These are phyloP conservation scores for Heliconius cydno DNA, from an alignment of 2,888 invertebrate species.

Conservation along the genomic window DNA sequence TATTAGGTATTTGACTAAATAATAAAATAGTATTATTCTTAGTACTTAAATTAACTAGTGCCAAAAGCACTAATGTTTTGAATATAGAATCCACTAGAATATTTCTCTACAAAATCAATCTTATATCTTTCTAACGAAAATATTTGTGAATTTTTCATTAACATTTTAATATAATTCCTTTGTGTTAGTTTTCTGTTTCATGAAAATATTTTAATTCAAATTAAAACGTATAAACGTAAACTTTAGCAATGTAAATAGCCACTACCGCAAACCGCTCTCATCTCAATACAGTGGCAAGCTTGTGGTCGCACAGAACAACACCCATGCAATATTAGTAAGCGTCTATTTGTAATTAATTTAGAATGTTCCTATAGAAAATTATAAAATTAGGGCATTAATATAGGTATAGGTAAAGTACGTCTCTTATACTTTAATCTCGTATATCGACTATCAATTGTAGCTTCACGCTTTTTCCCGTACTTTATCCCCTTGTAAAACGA, in stretches of 20 bases:
- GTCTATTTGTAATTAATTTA: not conserved
- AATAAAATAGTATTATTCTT: no score
- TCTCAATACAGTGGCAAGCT: slow-evolving; percentile 22
- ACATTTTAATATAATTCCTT: not conserved
- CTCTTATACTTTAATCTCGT: no score
- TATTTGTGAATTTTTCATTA: not conserved
- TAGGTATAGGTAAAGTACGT: no score
- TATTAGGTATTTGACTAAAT: no score
- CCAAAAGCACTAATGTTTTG: not conserved
- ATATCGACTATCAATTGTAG: not conserved
- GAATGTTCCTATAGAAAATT: not conserved
- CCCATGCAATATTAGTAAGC: not conserved
- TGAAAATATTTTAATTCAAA: not conserved
- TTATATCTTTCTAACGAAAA: not conserved
- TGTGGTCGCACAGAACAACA: slow-evolving; percentile 23
- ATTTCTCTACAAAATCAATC: no score
- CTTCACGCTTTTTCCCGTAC: not conserved
- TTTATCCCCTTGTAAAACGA: no score
- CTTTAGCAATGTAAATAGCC: not conserved
- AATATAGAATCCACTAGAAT: no score
- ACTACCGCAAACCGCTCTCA: slow-evolving; percentile 11
- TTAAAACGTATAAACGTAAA: not conserved
- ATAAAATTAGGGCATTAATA: no score
- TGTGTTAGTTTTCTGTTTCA: not conserved
- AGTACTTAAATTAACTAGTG: not conserved